Base-by-base conservation (phyloP, 2,113 vertebrate species). In the Triplophysa siluroides region DNA sequence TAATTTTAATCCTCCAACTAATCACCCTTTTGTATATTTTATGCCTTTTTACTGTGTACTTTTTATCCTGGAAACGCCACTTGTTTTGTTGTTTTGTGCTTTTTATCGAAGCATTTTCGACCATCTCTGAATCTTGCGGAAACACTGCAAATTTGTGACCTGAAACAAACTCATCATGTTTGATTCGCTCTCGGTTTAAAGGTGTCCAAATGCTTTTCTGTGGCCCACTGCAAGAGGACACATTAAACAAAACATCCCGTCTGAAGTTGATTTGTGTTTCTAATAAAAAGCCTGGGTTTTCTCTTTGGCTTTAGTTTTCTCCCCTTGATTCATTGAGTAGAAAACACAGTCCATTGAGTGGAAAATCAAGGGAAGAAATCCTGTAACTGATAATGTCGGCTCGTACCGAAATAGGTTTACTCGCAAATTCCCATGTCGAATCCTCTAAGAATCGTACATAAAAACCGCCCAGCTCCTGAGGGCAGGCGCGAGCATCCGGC, bases 341-440 rank as follows among this genome's bases (percentile, higher is more conserved):
- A 87, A 89, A 89, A 82, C 80, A 67, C 71, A 85, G 77, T 83
- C 77, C 78, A 85, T 86, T 81, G 85, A 89, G 81, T 85, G 85
- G 85, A 89, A 89, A 86, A 88, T 84, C 86, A 86, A 60, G 79
- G 52, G 50, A 50, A 58, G 70, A 83, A 83, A 64, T 84, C 75
- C 70, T 79, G 83, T 80, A 88, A 86, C 83, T 82, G 84, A 82
- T 86, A 79, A 87, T 71, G 82, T 83, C 80, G 83, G 79, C 79
- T 81, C 71, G 50, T 67, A 80, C 83, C 54, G 80, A 81, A 87
- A 83, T 86, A 85, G 76, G 81, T 84, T 87, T 86, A 79, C 85
- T 86, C 72, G 76, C 78, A 81, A 85, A 89, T 87, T 89, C 85
- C 87, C 87, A 86, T 84, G 87, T 74, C 66, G 84, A 82, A 86